These are phyloP conservation scores for Sylvilagus bachmani DNA, from an alignment of 2,113 vertebrate genomes.

Conservation along the genomic window DNA sequence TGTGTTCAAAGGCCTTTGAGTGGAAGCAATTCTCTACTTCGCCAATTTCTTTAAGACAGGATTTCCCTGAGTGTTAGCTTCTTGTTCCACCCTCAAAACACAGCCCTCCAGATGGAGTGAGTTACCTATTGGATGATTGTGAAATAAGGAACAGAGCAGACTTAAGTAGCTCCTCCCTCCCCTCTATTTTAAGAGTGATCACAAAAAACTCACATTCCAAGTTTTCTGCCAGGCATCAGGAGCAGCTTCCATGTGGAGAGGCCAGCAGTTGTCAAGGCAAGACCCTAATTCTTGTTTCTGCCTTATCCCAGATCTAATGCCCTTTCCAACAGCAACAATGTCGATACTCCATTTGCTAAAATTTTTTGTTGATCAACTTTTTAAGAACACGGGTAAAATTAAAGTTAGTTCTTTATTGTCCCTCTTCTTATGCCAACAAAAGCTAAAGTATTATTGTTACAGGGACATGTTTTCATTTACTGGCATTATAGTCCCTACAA, in stretches of 20 bases:
- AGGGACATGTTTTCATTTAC: background rate
- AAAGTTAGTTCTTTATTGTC: background rate
- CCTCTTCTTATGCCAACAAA: background rate
- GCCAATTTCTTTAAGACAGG: background rate
- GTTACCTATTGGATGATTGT: background rate
- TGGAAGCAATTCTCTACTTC: background rate
- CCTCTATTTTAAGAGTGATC: background rate
- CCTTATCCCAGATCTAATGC: background rate
- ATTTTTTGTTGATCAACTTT: background rate
- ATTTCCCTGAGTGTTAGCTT: background rate
- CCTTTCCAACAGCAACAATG: background rate
- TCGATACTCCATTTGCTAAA: background rate
- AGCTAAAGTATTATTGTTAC: background rate
- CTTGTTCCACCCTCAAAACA: background rate
- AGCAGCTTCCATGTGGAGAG: background rate
- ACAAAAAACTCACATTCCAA: background rate
- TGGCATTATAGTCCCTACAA: background rate
- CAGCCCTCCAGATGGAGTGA: background rate
- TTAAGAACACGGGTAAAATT: background rate
- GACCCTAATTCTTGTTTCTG: background rate
- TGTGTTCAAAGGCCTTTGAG: background rate
- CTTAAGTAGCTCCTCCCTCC: background rate
- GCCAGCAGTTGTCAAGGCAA: background rate
- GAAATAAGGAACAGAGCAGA: background rate
- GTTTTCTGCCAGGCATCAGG: background rate